Conservation (phyloP, 2,888 invertebrate genomes). For the Pegoplata infirma region DNA sequence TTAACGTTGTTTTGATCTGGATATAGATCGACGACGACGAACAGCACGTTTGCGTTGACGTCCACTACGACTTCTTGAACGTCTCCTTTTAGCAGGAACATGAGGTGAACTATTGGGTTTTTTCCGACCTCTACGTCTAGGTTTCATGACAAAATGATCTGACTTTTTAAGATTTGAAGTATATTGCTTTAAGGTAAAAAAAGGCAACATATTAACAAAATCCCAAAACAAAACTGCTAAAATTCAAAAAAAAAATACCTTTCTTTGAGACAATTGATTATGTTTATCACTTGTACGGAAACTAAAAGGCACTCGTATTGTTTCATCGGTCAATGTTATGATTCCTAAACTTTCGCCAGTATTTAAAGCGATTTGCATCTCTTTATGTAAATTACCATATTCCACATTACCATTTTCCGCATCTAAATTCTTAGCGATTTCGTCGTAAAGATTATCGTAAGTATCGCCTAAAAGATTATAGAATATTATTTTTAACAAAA, state of each 20-base stretch:
- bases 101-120: background rate
- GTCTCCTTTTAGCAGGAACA: background rate
- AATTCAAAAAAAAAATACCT: too few species aligned
- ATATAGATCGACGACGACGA: background rate
- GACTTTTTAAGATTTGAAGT: background rate
- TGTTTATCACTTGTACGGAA: slow-evolving; percentile 25
- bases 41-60: background rate
- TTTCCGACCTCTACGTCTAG: background rate
- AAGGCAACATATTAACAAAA: too few species aligned
- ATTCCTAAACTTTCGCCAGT: slow-evolving; percentile 61
- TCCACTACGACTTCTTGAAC: background rate
- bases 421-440: slow-evolving; percentile 48
- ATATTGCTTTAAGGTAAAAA: too few species aligned
- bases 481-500: background rate
- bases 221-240: too few species aligned
- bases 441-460: slow-evolving; percentile 58
- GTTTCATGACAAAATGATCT: background rate
- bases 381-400: slow-evolving; percentile 27
- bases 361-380: slow-evolving; percentile 51
- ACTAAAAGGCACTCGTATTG: slow-evolving; percentile 56
- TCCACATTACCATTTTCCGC: slow-evolving; percentile 12
- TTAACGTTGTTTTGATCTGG: slow-evolving; percentile 6
- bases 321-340: slow-evolving; percentile 50
- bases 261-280: too few species aligned
- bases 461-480: slow-evolving; percentile 59